Base-by-base conservation (phyloP, 1,140 invertebrate species). In the Panagrolaimus sp. region DNA sequence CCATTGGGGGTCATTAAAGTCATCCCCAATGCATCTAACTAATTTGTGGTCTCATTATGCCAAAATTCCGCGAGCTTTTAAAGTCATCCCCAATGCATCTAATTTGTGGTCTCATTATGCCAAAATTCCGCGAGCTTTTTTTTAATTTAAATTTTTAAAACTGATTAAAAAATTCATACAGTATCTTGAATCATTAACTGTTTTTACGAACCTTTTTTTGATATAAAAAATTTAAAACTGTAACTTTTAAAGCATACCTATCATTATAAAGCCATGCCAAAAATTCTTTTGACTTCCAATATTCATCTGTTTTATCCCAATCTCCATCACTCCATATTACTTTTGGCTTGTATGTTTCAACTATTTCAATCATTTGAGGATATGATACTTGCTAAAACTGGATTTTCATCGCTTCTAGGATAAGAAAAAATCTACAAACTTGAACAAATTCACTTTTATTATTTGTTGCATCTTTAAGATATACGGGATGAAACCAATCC, bases 191-290 rank as follows among this genome's bases (percentile, higher is more conserved):
- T n/a, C n/a, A n/a, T n/a, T n/a, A n/a, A n/a, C n/a, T n/a, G n/a
- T n/a, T n/a, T n/a, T n/a, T n/a, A n/a, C n/a, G n/a, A n/a, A n/a
- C n/a, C n/a, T n/a, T n/a, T n/a, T n/a, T n/a, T n/a, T n/a, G n/a
- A n/a, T n/a, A n/a, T n/a, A n/a, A n/a, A n/a, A n/a, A n/a, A n/a
- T n/a, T n/a, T n/a, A n/a, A n/a, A n/a, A 51, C n/a, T 38, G 25
- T n/a, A 27, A 9, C 44, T 46, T 27, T 8, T 16, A n/a, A n/a
- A n/a, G n/a, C n/a, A n/a, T n/a, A 43, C 70, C 71, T 77, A 7
- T 93, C 89, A 83, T 96, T 97, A 77, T 94, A 98, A 0, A 97
- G 85, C 92, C 93, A 97, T 8, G 93, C 89, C 1, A 97, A 84
- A 74, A 87, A 88, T 44, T 84, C 80, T 43, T 80, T 86, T 1